Base-by-base conservation (phyloP, 1,140 invertebrate genomes). In the Aphis gossypii region DNA sequence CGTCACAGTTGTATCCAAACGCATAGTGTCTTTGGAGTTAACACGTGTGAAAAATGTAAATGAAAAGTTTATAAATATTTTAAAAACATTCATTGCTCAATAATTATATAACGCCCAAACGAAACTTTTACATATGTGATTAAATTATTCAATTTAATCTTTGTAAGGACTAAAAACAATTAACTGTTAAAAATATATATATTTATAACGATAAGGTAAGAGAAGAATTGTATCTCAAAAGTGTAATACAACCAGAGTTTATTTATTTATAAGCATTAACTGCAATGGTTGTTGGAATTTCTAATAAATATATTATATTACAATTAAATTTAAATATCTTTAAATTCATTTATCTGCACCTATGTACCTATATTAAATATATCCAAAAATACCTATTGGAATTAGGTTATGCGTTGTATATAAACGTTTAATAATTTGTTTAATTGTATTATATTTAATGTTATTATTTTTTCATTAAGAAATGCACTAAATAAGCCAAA, bases 401-500 rank as follows among this genome's bases (percentile, higher is more conserved):
- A n/a, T 68, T 14, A 11, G 60, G 56, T 9, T 60, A 25, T 4
- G 11, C 60, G 6, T n/a, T 76, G n/a, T 76, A n/a, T 76, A 88
- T 35, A 30, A 44, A 8, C 4, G 25, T 86, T 86, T 30, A 18
- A 35, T n/a, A 11, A 14, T 89, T 56, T 23, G 51, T 56, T 89
- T 38, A 41, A 38, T 89, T 54, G 48, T 89, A 38, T 89, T 25
- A 41, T 56, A 41, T 14, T 56, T 30, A 30, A 18, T 86, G 18
- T 76, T n/a, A n/a, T 76, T 86, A n/a, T n/a, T 86, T 86, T 86
- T 30, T 30, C 5, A 30, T 44, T 35, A 9, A 83, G 7, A 84
- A 89, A 89, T 90, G 23, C 38, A 23, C 41, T 90, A 41, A 41
- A 48, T 94, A 94, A 83, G 87, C 30, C n/a, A 94, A 93, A 94